Base-by-base conservation (phyloP, 2,888 invertebrate genomes). In the Sylvicola cinctus region DNA sequence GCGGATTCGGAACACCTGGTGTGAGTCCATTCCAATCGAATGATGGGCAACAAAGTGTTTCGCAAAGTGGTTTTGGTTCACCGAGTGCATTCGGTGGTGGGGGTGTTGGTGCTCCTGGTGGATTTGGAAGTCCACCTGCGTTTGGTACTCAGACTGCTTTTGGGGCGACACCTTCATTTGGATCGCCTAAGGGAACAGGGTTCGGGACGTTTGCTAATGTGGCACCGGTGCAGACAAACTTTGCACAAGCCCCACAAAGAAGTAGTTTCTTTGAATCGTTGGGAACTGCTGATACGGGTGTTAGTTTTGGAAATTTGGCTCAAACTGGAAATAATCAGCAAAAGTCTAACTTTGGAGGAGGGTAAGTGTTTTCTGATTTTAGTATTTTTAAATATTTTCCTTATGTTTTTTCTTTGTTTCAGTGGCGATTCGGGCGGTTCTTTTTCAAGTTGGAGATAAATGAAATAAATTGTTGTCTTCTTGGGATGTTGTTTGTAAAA, bases 251-350 rank as follows among this genome's bases (percentile, higher is more conserved):
- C n/a, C 13, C 14, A n/a, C 36, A 36, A 31, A 49, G 50, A 16
- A 51, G 49, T 32, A 54, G 49, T 36, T 48, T 57, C 4, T 58
- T 58, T 33, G 58, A 57, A 32, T 46, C 51, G 1, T 40, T 58
- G 17, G 58, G 57, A 3, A 46, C 55, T 3, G 46, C 51, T 3
- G 54, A 55, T 17, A 42, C 50, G 2, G 49, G 52, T 1, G 39
- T 55, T 11, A 51, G 56, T 1, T 58, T 58, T 42, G 57, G 57
- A 0, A 58, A 57, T 41, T 45, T 58, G 32, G 56, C 58, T 4
- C 55, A 57, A 32, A 49, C 47, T 23, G 47, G 51, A 3, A 51
- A 47, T 34, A 49, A 49, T 39, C 42, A 46, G 12, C 49, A 49
- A 25, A 55, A 57, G 33, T 47, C 54, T 3, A 42, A 48, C n/a